Evolutionary conservation across 2,113 vertebrate species (phyloP), one percentile per base, ranked within the genome.

Genomic region (Cariama cristata): DNA sequence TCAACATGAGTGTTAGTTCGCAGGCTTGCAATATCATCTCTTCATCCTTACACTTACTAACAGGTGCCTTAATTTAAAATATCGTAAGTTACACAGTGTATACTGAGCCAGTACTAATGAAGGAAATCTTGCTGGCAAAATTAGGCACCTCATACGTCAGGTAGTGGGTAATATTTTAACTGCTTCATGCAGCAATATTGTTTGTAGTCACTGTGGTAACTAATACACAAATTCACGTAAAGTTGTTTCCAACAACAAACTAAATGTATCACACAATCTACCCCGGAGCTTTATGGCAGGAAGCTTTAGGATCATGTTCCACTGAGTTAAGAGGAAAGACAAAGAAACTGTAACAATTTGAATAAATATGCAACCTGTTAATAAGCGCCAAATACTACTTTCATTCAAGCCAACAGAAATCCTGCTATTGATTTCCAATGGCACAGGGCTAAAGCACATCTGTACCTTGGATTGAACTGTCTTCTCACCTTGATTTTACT

Each of bases 221-320:
- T 67, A 94, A 69, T 11, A 93, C 60, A 95, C 74, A 96, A 77
- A 94, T 76, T 66, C 85, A 88, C 24, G 0, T 38, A 92, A 92
- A 80, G 74, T 81, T 93, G 88, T 93, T 94, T 92, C 90, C 86
- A 97, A 33, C 86, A 98, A 94, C 81, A 95, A 97, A 91, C 66
- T 69, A 94, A 91, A 95, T 17, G 45, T 89, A 96, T 92, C 89
- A 22, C 24, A 49, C 44, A 73, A 90, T 88, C 91, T 91, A 87
- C 79, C 74, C 91, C 0, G 5, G 50, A 94, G 95, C 80, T 94
- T 92, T 92, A 95, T 77, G 84, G 90, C 86, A 94, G 81, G 55
- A 86, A 96, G 88, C 40, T 90, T 90, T 53, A 95, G 3, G 23
- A 96, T 81, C 59, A 55, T 0, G 0, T 96, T 88, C 62, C 85